Percentiles rank a stretch among this genome's conserved stretches.
Conservation (phyloP, 1,140 invertebrate species). For the Harlomillsia oculata region DNA sequence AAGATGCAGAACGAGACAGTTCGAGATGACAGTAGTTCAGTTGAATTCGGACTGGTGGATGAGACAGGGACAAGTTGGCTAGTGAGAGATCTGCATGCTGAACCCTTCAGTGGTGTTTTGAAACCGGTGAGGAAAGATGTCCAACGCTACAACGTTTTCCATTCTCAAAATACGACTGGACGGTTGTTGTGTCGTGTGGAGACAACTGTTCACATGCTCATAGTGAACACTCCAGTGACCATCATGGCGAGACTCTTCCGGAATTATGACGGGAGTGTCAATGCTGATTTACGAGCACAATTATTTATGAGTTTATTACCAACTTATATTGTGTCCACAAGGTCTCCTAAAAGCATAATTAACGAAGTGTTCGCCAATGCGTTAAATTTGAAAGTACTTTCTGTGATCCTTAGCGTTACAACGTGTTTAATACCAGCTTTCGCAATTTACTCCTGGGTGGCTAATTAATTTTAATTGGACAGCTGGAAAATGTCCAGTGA, state of each 20-base stretch:
- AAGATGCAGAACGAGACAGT: background rate
- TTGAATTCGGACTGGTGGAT: background rate
- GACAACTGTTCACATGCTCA: background rate
- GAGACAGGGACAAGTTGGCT: background rate
- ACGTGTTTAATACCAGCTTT: background rate
- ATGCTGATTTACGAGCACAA: background rate
- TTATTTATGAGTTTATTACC: background rate
- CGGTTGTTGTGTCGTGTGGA: background rate
- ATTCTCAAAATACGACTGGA: no score
- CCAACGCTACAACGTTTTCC: background rate
- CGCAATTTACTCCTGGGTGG: no score
- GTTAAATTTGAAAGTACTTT: background rate
- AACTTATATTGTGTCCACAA: background rate
- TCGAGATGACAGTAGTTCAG: background rate
- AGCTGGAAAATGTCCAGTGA: no score
- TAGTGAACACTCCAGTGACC: background rate
- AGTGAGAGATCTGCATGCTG: background rate
- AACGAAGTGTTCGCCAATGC: background rate
- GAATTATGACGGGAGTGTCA: background rate
- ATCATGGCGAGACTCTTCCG: background rate
- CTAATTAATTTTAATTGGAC: no score
- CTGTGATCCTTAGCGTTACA: background rate
- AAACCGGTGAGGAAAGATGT: background rate
- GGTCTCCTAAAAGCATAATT: background rate
- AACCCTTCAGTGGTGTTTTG: background rate